These are phyloP conservation scores for Anhinga anhinga DNA, from an alignment of 2,113 vertebrate species.

Conservation along the genomic window DNA sequence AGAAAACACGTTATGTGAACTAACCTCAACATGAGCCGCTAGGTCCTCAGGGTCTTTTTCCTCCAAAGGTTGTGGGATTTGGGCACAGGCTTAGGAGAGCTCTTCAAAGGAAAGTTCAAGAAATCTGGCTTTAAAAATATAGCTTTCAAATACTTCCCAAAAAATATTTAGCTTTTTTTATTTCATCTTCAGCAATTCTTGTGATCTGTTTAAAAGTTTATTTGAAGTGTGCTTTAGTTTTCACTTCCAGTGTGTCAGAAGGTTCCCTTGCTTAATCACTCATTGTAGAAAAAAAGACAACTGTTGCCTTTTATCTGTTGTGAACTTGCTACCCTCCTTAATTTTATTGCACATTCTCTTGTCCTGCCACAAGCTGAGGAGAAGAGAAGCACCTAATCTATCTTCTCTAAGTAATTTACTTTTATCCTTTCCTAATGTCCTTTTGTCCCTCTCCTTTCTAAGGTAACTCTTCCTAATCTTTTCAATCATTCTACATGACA, in stretches of 20 bases:
- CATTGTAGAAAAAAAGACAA: neutral
- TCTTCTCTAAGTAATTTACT: neutral
- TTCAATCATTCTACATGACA: neutral
- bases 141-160: neutral
- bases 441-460: neutral
- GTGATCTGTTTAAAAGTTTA: neutral
- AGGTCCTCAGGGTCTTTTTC: neutral
- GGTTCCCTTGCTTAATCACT: neutral
- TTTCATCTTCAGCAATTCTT: neutral
- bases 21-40: fast-evolving
- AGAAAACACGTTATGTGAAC: neutral
- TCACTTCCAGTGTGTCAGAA: neutral
- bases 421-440: neutral
- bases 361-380: neutral
- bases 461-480: neutral
- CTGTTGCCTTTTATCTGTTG: neutral
- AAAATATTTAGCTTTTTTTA: neutral
- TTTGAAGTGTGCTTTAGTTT: neutral
- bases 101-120: neutral
- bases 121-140: neutral
- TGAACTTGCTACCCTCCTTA: neutral
- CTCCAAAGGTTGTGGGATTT: neutral
- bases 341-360: neutral
- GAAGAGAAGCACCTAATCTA: neutral
- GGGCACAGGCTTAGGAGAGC: fast-evolving